Base-by-base conservation (phyloP, 1,140 invertebrate species). In the Drosophila takahashii region DNA sequence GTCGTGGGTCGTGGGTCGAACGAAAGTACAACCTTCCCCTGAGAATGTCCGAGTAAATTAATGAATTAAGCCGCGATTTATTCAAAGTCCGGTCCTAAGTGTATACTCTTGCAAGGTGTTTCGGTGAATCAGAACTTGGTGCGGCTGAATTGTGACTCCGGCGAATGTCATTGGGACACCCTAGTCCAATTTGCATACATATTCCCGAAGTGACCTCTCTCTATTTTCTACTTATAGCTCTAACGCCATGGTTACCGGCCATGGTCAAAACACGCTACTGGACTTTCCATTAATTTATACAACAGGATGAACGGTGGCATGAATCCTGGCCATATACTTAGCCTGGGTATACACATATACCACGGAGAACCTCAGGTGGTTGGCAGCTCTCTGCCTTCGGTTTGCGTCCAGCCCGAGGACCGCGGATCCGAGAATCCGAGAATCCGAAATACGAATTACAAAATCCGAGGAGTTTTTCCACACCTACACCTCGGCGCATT, bases 271-370 rank as follows among this genome's bases (percentile, higher is more conserved):
- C 83, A 87, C 62, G 39, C 59, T 52, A 86, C 81, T 87, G 83
- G 83, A 87, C 83, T 89, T 87, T 87, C 83, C 83, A 87, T 73
- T 79, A 89, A 83, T 76, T 77, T 75, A 61, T 54, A 72, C 71
- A 76, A 77, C 62, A 76, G 67, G 66, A 77, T 89, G 66, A 76
- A 64, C 59, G 66, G 54, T 69, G 72, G 59, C 59, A 61, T 74
- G 56, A 62, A 78, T 71, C 51, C 60, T 51, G 50, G 29, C 41
- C 36, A 18, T 51, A 52, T 37, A n/a, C 48, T 22, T 29, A 10
- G 13, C 27, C 7, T 47, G 36, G 11, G 8, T 26, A 15, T 8
- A 11, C 1, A 29, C 1, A 29, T 11, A 11, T 10, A 3, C 29
- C 29, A 7, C 29, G 2, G 29, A 51, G 45, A 67, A 67, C 62